Evolutionary conservation across 1,140 invertebrate genomes (phyloP).

Genomic region (Drosophila melanogaster): Release_6_plus_ISO1_MT NC_004354.4:6909001-6909500

Average conservation of each 20-base stretch:
- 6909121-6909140: neutral
- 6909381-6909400: conserved; percentile 30
- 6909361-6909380: conserved; percentile 43
- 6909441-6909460: conserved; percentile 34
- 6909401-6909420: neutral
- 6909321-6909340: neutral
- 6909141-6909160: too few species aligned
- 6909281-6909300: conserved; percentile 16
- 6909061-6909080: too few species aligned
- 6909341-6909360: conserved; percentile 11
- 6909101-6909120: neutral
- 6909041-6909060: too few species aligned
- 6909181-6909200: conserved; percentile 1
- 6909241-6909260: conserved; percentile 27
- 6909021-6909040: too few species aligned
- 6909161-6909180: too few species aligned
- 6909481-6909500: conserved; percentile 8
- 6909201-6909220: conserved; percentile 7
- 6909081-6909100: neutral
- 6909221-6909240: conserved; percentile 18
- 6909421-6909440: conserved; percentile 3
- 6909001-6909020: too few species aligned
- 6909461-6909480: conserved; percentile 30
- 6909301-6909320: conserved; percentile 14
- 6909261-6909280: conserved; percentile 30